Percentiles rank a stretch among this genome's conserved stretches.
Conservation (phyloP, 2,113 vertebrate species). For the Leiothrix lutea region DNA sequence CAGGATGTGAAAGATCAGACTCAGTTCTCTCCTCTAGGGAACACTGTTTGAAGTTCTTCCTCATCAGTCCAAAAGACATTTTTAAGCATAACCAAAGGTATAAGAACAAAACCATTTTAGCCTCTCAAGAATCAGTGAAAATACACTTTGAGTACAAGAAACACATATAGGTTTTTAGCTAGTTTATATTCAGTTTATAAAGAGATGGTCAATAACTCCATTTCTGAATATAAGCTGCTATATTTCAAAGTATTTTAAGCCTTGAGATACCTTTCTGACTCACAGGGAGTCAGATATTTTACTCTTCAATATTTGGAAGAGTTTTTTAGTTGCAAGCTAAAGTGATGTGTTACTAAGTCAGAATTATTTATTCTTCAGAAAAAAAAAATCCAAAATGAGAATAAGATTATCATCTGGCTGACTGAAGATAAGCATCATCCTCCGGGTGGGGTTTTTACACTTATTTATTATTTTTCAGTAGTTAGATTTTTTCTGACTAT, state of each 20-base stretch:
- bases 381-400: not conserved
- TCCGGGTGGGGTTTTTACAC: not conserved
- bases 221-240: not conserved
- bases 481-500: not conserved
- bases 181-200: not conserved
- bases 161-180: not conserved
- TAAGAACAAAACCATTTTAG: not conserved
- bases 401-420: not conserved
- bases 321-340: not conserved
- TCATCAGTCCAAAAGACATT: fast-evolving
- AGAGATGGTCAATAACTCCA: not conserved
- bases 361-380: not conserved
- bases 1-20: not conserved
- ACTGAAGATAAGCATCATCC: not conserved
- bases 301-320: not conserved
- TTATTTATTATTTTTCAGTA: not conserved
- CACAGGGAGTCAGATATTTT: not conserved
- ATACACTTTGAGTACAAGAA: not conserved
- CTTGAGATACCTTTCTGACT: not conserved
- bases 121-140: not conserved
- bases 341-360: not conserved
- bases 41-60: not conserved
- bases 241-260: not conserved
- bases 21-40: not conserved
- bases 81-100: not conserved